phyloP scores from a whole-genome alignment of 2,888 invertebrate species.

The Phortica okadai region DNA sequence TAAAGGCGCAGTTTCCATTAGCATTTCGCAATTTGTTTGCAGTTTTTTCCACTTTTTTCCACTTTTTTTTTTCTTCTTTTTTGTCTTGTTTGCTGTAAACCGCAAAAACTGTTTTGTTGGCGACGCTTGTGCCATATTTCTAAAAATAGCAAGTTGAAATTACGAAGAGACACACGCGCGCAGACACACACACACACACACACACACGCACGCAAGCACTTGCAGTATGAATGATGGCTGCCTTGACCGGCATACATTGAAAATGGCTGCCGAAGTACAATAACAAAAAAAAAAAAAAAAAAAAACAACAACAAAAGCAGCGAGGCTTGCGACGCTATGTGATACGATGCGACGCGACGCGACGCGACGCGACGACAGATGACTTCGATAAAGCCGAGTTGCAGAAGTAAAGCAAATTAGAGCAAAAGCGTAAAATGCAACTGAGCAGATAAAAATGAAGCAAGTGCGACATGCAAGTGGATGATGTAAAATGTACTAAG shows the following conservation, averaged over 20 bases:
- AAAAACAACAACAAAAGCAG: not conserved
- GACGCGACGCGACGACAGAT: not conserved
- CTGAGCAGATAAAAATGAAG: not conserved
- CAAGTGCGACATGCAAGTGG: not conserved
- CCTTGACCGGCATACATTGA: slow-evolving; percentile 42
- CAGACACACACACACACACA: not conserved
- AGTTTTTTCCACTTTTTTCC: not conserved
- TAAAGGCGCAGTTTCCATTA: not conserved
- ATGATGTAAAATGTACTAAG: too few relatives aligned
- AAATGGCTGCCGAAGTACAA: slow-evolving; percentile 5
- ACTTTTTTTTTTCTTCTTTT: slow-evolving; percentile 23
- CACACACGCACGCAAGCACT: not conserved
- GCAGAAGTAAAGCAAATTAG: not conserved
- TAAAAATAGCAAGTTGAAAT: slow-evolving; percentile 17
- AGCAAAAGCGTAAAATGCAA: not conserved
- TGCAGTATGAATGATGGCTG: slow-evolving; percentile 24
- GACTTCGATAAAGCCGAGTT: not conserved
- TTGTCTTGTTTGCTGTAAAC: slow-evolving; percentile 22
- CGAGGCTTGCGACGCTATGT: not conserved
- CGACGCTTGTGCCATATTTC: slow-evolving; percentile 16
- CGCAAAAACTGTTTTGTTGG: slow-evolving; percentile 14
- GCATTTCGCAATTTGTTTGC: not conserved
- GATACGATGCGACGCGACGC: too few relatives aligned
- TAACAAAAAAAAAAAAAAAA: not conserved
- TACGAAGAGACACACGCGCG: slow-evolving; percentile 8